phyloP scores from a whole-genome alignment of 2,113 vertebrate genomes.

The cattle (Bos taurus) region DNA sequence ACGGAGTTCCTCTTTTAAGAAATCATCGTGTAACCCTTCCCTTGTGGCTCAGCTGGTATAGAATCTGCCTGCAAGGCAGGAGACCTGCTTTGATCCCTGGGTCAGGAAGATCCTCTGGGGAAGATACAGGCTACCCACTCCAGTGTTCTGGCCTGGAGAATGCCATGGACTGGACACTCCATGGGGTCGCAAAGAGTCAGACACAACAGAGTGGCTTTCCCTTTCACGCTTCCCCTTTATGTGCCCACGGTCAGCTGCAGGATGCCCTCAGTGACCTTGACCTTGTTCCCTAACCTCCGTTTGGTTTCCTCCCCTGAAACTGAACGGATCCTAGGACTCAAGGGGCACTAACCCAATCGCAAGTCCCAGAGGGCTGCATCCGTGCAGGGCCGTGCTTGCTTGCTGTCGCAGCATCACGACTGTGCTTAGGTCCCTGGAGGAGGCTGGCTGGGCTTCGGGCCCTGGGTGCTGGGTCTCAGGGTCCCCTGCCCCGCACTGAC shows the following conservation, averaged over 20 bases:
- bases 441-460: fast-evolving
- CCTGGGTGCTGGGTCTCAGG: fast-evolving
- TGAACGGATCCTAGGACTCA: fast-evolving
- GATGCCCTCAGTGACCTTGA: neutral
- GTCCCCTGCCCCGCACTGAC: fast-evolving
- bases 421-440: fast-evolving
- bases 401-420: fast-evolving
- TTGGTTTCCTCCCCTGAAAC: neutral
- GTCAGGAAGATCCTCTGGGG: neutral
- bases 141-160: neutral
- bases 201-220: fast-evolving
- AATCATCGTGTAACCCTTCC: fast-evolving
- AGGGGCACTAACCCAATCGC: fast-evolving
- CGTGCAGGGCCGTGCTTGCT: fast-evolving
- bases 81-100: neutral
- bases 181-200: fast-evolving
- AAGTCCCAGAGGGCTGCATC: fast-evolving
- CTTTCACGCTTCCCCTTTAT: neutral
- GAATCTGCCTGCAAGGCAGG: neutral
- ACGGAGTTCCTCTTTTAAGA: neutral
- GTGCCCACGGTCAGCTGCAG: no score
- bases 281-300: neutral
- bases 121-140: neutral
- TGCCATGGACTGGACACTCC: neutral
- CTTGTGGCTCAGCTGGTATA: neutral